Conservation (phyloP, 2,888 invertebrate genomes). For the Xylota segnis region DNA sequence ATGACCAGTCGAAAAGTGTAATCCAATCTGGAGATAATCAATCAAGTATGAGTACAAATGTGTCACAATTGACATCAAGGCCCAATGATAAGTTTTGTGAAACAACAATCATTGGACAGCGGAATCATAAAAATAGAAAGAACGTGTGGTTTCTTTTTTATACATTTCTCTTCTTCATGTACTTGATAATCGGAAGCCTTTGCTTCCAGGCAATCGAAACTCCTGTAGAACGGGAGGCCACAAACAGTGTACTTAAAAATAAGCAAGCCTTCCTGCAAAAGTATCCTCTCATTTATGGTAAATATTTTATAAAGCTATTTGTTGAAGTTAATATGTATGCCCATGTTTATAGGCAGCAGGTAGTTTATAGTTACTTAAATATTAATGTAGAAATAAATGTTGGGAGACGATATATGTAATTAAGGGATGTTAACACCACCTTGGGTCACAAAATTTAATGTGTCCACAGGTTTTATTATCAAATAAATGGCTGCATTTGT, state of each 20-base stretch:
- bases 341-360: background rate
- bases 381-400: slow-evolving; percentile 40
- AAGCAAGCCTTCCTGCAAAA: slow-evolving; percentile 86
- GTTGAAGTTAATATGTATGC: slow-evolving; percentile 2
- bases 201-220: slow-evolving; percentile 89
- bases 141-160: slow-evolving; percentile 85
- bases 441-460: slow-evolving; percentile 7
- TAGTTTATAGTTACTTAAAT: slow-evolving; percentile 39
- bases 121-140: slow-evolving; percentile 63
- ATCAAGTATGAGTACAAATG: slow-evolving; percentile 73
- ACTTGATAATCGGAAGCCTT: slow-evolving; percentile 88
- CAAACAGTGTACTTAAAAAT: slow-evolving; percentile 85
- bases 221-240: slow-evolving; percentile 87
- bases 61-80: slow-evolving; percentile 37
- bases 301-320: slow-evolving; percentile 70
- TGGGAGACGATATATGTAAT: slow-evolving; percentile 17
- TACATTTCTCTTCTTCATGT: slow-evolving; percentile 87
- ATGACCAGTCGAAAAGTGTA: slow-evolving; percentile 44
- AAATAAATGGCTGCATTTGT: slow-evolving; percentile 8
- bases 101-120: slow-evolving; percentile 24
- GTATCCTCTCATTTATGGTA: slow-evolving; percentile 88
- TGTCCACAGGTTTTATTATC: slow-evolving; percentile 9
- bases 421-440: slow-evolving; percentile 12
- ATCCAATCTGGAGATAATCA: slow-evolving; percentile 50
- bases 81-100: slow-evolving; percentile 10